Evolutionary conservation across 2,113 vertebrate genomes (phyloP).

Genomic region (Eudyptes chrysolophus): DNA sequence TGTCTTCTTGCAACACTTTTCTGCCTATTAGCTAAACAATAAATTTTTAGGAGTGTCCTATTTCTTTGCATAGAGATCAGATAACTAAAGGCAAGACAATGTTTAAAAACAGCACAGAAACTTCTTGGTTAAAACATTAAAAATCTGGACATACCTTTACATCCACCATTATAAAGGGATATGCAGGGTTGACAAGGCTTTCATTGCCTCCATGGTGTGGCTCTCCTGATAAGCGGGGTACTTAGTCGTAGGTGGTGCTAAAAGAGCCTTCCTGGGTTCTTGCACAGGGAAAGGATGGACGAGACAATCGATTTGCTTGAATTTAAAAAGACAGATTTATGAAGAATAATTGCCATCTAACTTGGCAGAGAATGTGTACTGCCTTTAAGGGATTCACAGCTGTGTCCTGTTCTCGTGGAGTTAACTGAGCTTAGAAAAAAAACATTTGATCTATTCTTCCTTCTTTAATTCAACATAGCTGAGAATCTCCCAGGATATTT

Average conservation of each 20-base stretch:
- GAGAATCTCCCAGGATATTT: conserved; percentile 14
- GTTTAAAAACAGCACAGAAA: not conserved
- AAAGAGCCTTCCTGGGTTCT: not conserved
- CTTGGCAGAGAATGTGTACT: conserved; percentile 26
- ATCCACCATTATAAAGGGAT: not conserved
- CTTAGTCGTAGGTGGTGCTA: not conserved
- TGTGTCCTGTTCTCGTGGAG: conserved; percentile 35
- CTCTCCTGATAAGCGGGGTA: not conserved
- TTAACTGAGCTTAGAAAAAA: conserved; percentile 16
- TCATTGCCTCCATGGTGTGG: not conserved
- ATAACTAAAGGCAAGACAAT: not conserved
- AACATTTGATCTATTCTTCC: conserved; percentile 35
- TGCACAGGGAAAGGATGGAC: not conserved
- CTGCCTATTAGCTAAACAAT: not conserved
- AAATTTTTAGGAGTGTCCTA: not conserved
- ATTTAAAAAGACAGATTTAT: conserved; percentile 53
- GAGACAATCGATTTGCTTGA: conserved; percentile 30
- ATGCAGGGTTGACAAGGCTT: not conserved
- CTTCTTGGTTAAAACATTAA: not conserved
- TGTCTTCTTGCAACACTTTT: not conserved
- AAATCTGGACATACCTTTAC: not conserved
- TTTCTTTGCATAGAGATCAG: not conserved
- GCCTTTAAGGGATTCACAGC: conserved; percentile 46
- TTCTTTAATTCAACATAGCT: conserved; percentile 17
- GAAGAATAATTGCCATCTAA: conserved; percentile 30